Evolutionary conservation across 2,113 vertebrate genomes (phyloP).

Genomic region (Sander vitreus): DNA sequence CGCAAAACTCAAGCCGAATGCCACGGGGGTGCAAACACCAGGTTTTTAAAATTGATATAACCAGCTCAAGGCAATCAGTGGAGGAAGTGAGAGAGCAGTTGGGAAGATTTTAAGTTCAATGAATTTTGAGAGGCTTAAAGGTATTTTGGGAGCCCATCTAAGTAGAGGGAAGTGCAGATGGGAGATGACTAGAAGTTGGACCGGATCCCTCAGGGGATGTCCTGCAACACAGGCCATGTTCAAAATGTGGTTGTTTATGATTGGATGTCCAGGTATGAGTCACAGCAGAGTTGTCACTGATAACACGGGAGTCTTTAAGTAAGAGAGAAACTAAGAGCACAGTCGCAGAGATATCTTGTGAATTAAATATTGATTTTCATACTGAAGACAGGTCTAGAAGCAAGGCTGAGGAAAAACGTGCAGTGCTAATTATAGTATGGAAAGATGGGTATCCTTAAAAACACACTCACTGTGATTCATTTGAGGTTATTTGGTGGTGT

Average conservation of each 20-base stretch:
- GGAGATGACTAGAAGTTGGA: conserved; percentile 53
- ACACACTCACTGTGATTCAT: background rate
- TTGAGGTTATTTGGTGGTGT: background rate
- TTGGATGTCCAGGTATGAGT: conserved; percentile 41
- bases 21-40: conserved; percentile 3
- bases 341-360: background rate
- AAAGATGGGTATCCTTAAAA: background rate
- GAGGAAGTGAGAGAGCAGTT: conserved; percentile 21
- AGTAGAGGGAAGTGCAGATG: conserved; percentile 29
- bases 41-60: conserved; percentile 46
- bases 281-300: conserved; percentile 27
- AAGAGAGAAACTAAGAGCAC: conserved; percentile 9
- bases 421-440: background rate
- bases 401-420: background rate
- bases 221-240: conserved; percentile 35
- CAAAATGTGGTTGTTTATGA: conserved; percentile 19
- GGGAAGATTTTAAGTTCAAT: conserved; percentile 11
- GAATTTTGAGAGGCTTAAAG: conserved; percentile 36
- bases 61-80: conserved; percentile 15
- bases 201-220: conserved; percentile 36
- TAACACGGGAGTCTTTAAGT: conserved; percentile 24
- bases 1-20: conserved; percentile 7
- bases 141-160: conserved; percentile 13
- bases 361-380: conserved; percentile 19
- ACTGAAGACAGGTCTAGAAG: background rate